Percentiles rank a stretch among this genome's conserved stretches.
phyloP scores from a whole-genome alignment of 2,113 vertebrate genomes.

The Chloropsis hardwickii region DNA sequence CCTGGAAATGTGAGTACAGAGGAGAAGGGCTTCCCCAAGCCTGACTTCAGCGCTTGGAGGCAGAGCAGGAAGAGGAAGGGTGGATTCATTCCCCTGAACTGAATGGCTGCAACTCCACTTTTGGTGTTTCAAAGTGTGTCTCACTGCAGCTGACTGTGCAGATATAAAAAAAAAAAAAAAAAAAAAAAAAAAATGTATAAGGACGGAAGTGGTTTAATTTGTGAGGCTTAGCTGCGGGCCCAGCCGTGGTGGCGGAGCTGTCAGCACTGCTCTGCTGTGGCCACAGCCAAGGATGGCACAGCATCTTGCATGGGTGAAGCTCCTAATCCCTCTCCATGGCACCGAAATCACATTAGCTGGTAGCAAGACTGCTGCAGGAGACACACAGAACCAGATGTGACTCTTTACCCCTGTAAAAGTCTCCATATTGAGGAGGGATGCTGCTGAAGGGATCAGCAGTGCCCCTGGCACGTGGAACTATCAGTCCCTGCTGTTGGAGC shows the following conservation, averaged over 20 bases:
- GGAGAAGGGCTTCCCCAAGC: neutral
- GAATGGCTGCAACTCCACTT: rapidly evolving
- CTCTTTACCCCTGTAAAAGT: neutral
- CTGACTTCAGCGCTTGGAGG: neutral
- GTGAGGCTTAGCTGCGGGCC: neutral
- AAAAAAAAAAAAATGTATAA: neutral
- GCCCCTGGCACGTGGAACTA: neutral
- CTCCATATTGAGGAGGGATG: neutral
- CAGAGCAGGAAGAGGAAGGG: neutral
- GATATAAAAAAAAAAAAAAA: rapidly evolving
- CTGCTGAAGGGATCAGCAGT: neutral
- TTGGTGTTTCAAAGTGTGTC: rapidly evolving
- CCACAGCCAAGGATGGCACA: rapidly evolving
- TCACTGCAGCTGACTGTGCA: neutral
- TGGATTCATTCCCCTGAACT: neutral
- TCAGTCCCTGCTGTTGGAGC: rapidly evolving
- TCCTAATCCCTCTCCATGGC: rapidly evolving
- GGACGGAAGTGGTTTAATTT: neutral
- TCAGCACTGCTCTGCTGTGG: rapidly evolving
- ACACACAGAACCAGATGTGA: neutral
- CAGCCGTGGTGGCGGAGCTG: rapidly evolving
- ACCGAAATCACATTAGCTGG: neutral
- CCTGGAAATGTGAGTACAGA: neutral
- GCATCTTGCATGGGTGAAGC: rapidly evolving
- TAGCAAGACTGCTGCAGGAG: neutral